These are phyloP conservation scores for Pachymerium ferrugineum DNA, from an alignment of 2,888 invertebrate genomes.

Conservation along the genomic window DNA sequence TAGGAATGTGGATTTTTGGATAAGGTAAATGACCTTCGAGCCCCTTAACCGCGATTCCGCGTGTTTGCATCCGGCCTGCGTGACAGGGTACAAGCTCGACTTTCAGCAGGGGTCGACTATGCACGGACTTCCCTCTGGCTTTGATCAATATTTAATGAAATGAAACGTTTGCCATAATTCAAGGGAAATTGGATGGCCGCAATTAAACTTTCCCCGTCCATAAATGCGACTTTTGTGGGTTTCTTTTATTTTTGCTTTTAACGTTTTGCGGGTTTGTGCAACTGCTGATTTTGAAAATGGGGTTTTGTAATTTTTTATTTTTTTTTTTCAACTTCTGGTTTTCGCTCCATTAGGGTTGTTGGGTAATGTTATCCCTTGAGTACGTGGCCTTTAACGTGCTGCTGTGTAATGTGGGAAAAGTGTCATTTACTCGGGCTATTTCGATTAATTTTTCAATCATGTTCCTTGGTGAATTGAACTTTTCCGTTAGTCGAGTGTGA, in stretches of 20 bases:
- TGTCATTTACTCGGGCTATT: conserved; percentile 11
- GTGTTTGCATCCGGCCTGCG: conserved; percentile 3
- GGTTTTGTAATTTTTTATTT: no score
- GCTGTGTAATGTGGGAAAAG: conserved; percentile 1
- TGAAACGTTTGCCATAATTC: neutral
- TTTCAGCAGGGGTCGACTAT: neutral
- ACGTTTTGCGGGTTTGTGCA: no score
- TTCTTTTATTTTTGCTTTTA: neutral
- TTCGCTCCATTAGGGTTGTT: neutral
- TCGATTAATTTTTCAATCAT: conserved; percentile 21
- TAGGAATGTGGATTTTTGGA: neutral
- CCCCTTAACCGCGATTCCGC: conserved; percentile 10
- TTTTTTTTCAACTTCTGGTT: neutral
- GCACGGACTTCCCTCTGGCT: neutral
- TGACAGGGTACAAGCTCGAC: neutral
- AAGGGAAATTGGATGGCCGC: neutral
- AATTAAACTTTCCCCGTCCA: neutral
- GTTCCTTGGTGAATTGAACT: conserved; percentile 18
- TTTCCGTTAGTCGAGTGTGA: neutral
- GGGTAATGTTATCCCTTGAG: neutral
- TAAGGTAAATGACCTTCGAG: neutral
- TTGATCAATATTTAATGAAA: conserved; percentile 29
- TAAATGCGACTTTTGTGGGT: neutral
- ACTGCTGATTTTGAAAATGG: no score
- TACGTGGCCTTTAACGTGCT: neutral